Conservation (phyloP, 1,140 invertebrate species). For the Solenopsis invicta region DNA sequence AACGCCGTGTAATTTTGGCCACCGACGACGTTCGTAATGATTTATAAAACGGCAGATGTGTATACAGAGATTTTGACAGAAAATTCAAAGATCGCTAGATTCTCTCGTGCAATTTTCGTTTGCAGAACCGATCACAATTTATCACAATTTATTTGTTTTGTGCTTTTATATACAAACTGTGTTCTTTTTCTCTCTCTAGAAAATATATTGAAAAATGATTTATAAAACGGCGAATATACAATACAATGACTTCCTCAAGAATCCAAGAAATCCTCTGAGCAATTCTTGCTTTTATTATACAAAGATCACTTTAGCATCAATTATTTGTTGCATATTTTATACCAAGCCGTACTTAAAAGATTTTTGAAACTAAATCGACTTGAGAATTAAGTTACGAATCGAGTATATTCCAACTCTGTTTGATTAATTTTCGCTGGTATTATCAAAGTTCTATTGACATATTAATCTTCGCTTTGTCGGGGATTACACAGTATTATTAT, state of each 20-base stretch:
- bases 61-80: slow-evolving; percentile 4
- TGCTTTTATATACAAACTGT: background rate
- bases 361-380: background rate
- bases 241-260: background rate
- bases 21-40: slow-evolving; percentile 52
- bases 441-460: slow-evolving; percentile 44
- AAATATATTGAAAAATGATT: slow-evolving; percentile 29
- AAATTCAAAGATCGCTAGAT: slow-evolving; percentile 39
- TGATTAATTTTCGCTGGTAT: slow-evolving; percentile 23
- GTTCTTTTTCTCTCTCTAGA: background rate
- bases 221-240: background rate
- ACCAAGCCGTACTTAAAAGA: background rate
- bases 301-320: background rate
- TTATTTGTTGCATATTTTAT: background rate
- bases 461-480: slow-evolving; percentile 41
- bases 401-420: background rate
- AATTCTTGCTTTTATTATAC: background rate
- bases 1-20: slow-evolving; percentile 41
- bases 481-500: slow-evolving; percentile 51
- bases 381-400: slow-evolving; percentile 1
- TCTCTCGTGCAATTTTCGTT: slow-evolving; percentile 6
- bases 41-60: slow-evolving; percentile 52
- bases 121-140: background rate
- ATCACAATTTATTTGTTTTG: slow-evolving; percentile 45
- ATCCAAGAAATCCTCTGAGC: background rate